phyloP scores from a whole-genome alignment of 2,797 vertebrate species.

The Lutjanus campechanus region DNA sequence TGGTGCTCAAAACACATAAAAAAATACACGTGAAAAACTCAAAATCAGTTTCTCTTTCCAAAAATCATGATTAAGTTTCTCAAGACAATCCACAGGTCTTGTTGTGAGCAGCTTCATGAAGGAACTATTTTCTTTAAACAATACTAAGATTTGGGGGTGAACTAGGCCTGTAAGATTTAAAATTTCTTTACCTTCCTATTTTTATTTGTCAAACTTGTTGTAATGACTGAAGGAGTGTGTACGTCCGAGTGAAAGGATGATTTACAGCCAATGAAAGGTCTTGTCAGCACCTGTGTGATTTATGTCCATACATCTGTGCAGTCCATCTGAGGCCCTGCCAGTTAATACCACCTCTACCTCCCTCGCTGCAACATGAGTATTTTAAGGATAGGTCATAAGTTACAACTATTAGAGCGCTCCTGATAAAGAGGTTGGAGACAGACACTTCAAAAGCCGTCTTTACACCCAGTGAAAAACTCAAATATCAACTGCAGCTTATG shows the following conservation, averaged over 20 bases:
- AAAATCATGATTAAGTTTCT: no score
- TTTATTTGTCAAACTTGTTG: slow-evolving; percentile 14
- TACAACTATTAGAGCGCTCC: slow-evolving; percentile 40
- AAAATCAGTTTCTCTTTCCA: no score
- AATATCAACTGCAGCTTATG: neutral
- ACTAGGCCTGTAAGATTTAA: no score
- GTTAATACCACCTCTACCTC: slow-evolving; percentile 55
- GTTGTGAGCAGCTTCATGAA: no score
- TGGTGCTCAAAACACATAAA: no score
- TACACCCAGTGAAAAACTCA: neutral
- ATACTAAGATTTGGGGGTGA: no score
- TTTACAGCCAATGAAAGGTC: slow-evolving; percentile 81
- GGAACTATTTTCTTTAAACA: no score
- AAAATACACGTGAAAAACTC: no score
- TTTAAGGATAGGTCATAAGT: slow-evolving; percentile 70
- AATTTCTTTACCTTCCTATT: neutral
- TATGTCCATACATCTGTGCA: slow-evolving; percentile 77
- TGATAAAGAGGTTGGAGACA: slow-evolving; percentile 52
- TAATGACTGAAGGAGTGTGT: slow-evolving; percentile 27
- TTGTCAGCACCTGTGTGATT: slow-evolving; percentile 82
- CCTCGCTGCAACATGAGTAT: slow-evolving; percentile 69
- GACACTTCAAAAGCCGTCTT: slow-evolving; percentile 19
- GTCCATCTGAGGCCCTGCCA: slow-evolving; percentile 57
- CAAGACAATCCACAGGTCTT: no score
- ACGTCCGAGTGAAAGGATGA: slow-evolving; percentile 65